A percentile compares a stretch with the other conserved stretches of the same genome.
Evolutionary conservation across 2,888 invertebrate species (phyloP).

Genomic region (Lysandra bellargus): DNA sequence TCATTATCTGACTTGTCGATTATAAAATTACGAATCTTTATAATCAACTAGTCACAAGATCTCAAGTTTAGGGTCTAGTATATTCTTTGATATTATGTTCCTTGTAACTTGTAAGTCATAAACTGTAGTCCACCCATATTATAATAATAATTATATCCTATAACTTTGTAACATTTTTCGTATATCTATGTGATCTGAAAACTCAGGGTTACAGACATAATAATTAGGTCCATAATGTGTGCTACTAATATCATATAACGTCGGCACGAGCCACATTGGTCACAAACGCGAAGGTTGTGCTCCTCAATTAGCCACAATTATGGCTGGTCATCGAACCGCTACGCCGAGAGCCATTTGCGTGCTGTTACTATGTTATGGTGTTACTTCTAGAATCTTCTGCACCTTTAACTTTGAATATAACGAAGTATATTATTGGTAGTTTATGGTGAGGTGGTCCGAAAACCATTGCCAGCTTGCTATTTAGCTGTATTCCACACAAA

Average conservation of each 20-base stretch:
- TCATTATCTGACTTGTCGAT: too few relatives aligned
- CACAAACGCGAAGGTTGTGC: conserved; percentile 37
- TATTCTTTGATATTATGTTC: too few relatives aligned
- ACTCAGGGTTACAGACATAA: conserved; percentile 9
- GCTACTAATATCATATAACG: not conserved
- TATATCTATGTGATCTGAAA: not conserved
- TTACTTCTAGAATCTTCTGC: not conserved
- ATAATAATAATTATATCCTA: not conserved
- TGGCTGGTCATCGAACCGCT: conserved; percentile 40
- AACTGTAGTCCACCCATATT: too few relatives aligned
- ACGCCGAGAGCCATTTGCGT: conserved; percentile 14
- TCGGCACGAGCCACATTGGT: conserved; percentile 8
- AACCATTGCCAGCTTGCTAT: too few relatives aligned
- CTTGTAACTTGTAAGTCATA: too few relatives aligned
- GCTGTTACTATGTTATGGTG: not conserved
- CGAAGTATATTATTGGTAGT: too few relatives aligned
- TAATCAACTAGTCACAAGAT: not conserved
- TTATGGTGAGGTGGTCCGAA: too few relatives aligned
- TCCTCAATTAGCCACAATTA: conserved; percentile 44
- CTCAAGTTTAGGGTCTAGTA: not conserved
- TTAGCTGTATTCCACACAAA: too few relatives aligned
- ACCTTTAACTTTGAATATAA: not conserved
- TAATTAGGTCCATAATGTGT: conserved; percentile 19
- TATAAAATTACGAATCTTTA: not conserved
- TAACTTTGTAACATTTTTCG: not conserved